A percentile compares a stretch with the other conserved stretches of the same genome.
Evolutionary conservation across 2,797 vertebrate genomes (phyloP).

Genomic region (Silurus lanzhouensis): DNA sequence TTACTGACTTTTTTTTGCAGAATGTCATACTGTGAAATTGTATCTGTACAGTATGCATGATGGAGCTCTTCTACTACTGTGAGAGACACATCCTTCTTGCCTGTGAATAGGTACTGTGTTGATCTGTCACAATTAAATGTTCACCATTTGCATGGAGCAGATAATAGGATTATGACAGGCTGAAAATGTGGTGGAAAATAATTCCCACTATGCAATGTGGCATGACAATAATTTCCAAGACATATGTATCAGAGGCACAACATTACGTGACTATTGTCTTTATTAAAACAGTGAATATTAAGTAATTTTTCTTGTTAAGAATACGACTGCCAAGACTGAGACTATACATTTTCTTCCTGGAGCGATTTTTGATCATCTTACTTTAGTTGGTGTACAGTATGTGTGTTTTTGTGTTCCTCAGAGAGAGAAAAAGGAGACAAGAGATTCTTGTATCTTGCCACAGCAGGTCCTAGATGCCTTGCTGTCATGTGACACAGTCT

Average conservation of each 20-base stretch:
- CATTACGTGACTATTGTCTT: neutral
- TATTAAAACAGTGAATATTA: neutral
- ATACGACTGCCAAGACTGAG: neutral
- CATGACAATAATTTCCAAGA: neutral
- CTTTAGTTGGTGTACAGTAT: neutral
- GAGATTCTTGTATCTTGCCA: slow-evolving; percentile 62
- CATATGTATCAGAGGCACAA: neutral
- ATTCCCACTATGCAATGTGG: neutral
- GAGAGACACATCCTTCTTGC: neutral
- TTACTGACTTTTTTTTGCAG: neutral
- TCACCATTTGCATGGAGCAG: neutral
- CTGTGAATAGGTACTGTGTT: neutral
- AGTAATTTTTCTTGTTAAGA: neutral
- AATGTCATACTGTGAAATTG: neutral
- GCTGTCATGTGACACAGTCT: slow-evolving; percentile 71
- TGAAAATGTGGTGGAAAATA: neutral
- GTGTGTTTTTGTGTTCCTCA: neutral
- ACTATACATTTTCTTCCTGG: neutral
- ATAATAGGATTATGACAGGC: neutral
- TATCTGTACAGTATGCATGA: neutral
- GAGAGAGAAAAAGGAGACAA: slow-evolving; percentile 24
- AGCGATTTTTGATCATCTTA: neutral
- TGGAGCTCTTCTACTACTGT: neutral
- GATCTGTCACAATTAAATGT: neutral
- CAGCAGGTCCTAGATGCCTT: slow-evolving; percentile 79